Evolutionary conservation across 2,888 invertebrate genomes (phyloP).

Genomic region (Nymphalis c-album): DNA sequence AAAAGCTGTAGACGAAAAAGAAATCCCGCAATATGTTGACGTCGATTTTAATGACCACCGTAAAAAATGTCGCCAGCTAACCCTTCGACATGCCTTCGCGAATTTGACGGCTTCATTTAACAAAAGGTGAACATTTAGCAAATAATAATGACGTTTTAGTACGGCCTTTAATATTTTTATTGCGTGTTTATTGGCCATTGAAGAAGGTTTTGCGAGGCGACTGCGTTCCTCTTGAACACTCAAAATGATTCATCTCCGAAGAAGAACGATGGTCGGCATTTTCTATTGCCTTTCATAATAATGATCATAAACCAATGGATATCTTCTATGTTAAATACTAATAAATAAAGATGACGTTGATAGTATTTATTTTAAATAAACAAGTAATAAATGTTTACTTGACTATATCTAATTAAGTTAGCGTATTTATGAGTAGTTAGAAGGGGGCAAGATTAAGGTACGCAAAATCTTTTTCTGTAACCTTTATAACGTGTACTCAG

Average conservation of each 20-base stretch:
- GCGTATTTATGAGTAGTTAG: too few species aligned
- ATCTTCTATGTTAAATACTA: background rate
- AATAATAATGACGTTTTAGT: constrained; percentile 76
- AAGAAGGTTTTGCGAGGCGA: constrained; percentile 59
- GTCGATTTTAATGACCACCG: constrained; percentile 43
- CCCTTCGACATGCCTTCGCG: constrained; percentile 52
- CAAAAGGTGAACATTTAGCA: constrained; percentile 74
- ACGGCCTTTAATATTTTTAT: constrained; percentile 75
- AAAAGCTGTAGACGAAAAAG: constrained; percentile 46
- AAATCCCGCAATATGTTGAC: constrained; percentile 34
- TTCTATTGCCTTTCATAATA: constrained; percentile 58
- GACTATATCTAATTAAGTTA: background rate
- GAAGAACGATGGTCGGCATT: constrained; percentile 56
- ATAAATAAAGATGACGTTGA: background rate
- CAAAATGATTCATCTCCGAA: constrained; percentile 71
- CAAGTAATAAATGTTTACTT: constrained; percentile 4
- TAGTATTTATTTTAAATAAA: constrained; percentile 1
- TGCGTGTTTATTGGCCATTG: constrained; percentile 79
- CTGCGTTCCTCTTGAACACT: constrained; percentile 61
- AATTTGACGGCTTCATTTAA: constrained; percentile 76
- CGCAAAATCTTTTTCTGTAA: too few species aligned
- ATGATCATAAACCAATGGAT: constrained; percentile 56
- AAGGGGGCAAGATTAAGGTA: too few species aligned
- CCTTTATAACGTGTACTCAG: too few species aligned
- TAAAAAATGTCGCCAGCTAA: constrained; percentile 44